Conservation (phyloP, 1,140 invertebrate species). For the Aphis craccivora region DNA sequence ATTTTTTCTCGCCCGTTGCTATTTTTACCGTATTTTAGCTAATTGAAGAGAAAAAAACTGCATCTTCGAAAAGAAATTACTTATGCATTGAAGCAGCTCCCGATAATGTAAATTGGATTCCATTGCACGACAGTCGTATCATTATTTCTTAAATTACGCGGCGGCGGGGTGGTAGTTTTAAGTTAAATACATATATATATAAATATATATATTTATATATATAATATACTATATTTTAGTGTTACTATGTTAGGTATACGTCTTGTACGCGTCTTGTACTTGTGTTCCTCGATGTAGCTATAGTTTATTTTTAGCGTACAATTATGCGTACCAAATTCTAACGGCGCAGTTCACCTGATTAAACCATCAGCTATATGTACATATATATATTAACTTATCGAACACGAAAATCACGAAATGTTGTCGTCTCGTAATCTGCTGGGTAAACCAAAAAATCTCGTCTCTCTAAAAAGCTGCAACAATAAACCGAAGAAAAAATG, state of each 20-base stretch:
- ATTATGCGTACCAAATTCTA: not conserved
- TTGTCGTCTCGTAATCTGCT: not conserved
- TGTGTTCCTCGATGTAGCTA: not conserved
- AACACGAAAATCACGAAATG: not conserved
- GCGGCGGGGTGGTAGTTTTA: not conserved
- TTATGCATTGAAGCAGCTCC: not conserved
- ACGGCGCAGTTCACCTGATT: not conserved
- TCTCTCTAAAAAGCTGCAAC: not conserved
- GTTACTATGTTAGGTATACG: not conserved
- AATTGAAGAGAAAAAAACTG: not conserved
- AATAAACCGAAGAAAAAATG: not conserved
- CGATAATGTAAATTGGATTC: not conserved
- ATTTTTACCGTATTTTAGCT: not conserved
- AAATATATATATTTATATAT: not conserved
- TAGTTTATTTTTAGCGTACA: not conserved
- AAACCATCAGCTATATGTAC: not conserved
- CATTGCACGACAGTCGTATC: not conserved
- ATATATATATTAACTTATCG: not conserved
- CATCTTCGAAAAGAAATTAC: not conserved
- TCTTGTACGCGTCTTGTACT: not conserved
- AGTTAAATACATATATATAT: not conserved
- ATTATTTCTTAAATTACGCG: constrained; percentile 18
- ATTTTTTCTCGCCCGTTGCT: not conserved
- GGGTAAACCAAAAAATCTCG: not conserved
- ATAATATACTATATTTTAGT: not conserved